phyloP scores from a whole-genome alignment of 2,888 invertebrate species.

The Acleris laterana region DNA sequence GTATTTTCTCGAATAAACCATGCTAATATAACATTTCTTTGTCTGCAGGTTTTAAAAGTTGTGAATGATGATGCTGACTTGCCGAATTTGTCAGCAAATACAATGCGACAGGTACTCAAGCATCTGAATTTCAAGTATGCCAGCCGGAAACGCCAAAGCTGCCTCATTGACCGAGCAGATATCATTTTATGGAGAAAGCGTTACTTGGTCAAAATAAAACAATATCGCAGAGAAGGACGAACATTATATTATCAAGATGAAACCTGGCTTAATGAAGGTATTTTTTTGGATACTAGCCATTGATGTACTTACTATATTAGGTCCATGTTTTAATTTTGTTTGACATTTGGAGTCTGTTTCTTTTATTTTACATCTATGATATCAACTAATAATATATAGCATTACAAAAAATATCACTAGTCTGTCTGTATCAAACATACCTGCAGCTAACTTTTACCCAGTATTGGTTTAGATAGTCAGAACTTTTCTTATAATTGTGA shows the following conservation, averaged over 20 bases:
- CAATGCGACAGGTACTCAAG: slow-evolving; percentile 1
- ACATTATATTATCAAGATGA: slow-evolving; percentile 13
- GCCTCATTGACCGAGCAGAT: slow-evolving; percentile 6
- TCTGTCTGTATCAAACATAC: no score
- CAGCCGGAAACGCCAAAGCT: slow-evolving; percentile 9
- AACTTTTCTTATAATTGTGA: not conserved
- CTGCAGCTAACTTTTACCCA: no score
- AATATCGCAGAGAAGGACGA: slow-evolving; percentile 8
- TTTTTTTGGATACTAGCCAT: slow-evolving; percentile 5
- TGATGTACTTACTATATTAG: slow-evolving; percentile 2
- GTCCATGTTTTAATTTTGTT: slow-evolving; percentile 2
- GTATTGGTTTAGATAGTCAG: no score
- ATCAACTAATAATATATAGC: no score
- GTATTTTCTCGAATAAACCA: no score
- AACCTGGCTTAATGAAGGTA: slow-evolving; percentile 13
- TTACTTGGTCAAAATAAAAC: slow-evolving; percentile 2
- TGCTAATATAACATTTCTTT: no score
- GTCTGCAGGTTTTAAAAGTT: no score
- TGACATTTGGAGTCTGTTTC: not conserved
- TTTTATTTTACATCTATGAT: no score
- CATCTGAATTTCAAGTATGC: slow-evolving; percentile 13
- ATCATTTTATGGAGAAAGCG: slow-evolving; percentile 6
- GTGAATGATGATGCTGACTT: no score
- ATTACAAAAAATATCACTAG: no score
- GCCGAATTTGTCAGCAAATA: not conserved